These are phyloP conservation scores for Acronicta alni DNA, from an alignment of 2,888 invertebrate genomes.

Conservation along the genomic window DNA sequence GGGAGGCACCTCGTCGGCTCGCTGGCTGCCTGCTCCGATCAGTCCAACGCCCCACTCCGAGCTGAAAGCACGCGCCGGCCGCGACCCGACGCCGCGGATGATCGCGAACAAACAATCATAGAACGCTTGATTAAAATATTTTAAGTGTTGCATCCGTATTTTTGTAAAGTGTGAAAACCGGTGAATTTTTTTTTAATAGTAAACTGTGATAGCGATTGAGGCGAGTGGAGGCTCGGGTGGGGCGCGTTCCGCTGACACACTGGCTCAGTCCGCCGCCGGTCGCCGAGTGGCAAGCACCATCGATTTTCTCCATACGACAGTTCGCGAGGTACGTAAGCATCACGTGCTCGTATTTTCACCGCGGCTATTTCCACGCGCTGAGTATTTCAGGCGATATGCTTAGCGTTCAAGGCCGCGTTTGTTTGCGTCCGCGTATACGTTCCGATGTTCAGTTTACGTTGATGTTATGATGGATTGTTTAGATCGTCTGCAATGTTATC, in stretches of 20 bases:
- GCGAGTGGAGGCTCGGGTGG: slow-evolving; percentile 84
- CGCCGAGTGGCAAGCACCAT: slow-evolving; percentile 88
- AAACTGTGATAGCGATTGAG: slow-evolving; percentile 81
- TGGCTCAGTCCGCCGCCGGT: slow-evolving; percentile 89
- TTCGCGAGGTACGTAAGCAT: slow-evolving; percentile 86
- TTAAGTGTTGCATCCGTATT: slow-evolving; percentile 72
- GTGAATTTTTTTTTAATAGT: slow-evolving; percentile 77
- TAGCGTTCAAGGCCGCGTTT: slow-evolving; percentile 86
- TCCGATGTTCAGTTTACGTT: slow-evolving; percentile 66
- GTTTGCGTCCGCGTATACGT: slow-evolving; percentile 82
- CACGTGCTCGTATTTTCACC: slow-evolving; percentile 87
- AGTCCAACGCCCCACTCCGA: slow-evolving; percentile 84
- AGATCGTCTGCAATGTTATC: slow-evolving; percentile 64
- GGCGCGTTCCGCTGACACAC: slow-evolving; percentile 88
- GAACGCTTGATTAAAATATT: slow-evolving; percentile 73
- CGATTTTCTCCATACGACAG: slow-evolving; percentile 85
- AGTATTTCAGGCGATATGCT: slow-evolving; percentile 86
- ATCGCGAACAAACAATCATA: slow-evolving; percentile 74
- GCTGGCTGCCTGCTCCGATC: slow-evolving; percentile 72
- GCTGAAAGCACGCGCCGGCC: slow-evolving; percentile 75
- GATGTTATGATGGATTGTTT: slow-evolving; percentile 73
- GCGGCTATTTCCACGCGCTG: slow-evolving; percentile 86
- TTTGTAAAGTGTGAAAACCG: slow-evolving; percentile 76
- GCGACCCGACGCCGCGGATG: slow-evolving; percentile 70
- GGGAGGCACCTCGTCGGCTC: slow-evolving; percentile 76